Evolutionary conservation across 2,113 vertebrate genomes (phyloP).

Genomic region (Condylura cristata): DNA sequence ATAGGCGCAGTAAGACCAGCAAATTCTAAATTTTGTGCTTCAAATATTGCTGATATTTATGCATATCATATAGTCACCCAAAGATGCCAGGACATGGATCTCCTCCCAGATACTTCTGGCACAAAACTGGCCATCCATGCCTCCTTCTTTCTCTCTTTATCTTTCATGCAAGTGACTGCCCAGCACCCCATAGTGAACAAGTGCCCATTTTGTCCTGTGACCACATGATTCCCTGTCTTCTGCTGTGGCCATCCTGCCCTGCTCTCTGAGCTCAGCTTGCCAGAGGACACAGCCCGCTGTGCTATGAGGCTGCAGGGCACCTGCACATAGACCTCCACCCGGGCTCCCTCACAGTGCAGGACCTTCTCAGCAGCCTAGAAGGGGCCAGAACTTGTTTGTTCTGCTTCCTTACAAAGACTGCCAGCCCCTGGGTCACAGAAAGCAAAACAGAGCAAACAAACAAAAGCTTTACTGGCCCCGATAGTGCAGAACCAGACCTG

Average conservation of each 20-base stretch:
- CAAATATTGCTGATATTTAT: neutral
- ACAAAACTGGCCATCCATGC: rapidly evolving
- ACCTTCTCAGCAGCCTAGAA: neutral
- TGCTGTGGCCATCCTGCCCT: neutral
- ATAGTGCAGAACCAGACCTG: neutral
- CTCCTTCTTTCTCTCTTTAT: neutral
- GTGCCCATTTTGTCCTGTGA: neutral
- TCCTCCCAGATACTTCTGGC: neutral
- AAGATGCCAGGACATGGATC: neutral
- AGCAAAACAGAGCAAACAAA: neutral
- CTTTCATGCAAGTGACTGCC: neutral
- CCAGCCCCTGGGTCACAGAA: neutral
- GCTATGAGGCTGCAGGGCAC: rapidly evolving
- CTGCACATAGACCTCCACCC: neutral
- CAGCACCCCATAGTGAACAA: neutral
- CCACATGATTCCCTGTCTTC: neutral
- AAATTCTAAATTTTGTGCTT: neutral
- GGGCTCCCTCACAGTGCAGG: rapidly evolving
- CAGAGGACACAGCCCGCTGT: neutral
- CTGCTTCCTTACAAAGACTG: neutral
- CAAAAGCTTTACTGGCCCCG: neutral
- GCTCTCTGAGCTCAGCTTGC: neutral
- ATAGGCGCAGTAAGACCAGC: neutral
- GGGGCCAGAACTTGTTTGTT: neutral
- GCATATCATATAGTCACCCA: neutral